A percentile compares a stretch with the other conserved stretches of the same genome.
These are phyloP conservation scores for Plectropomus leopardus DNA, from an alignment of 2,113 vertebrate species.

Conservation along the genomic window DNA sequence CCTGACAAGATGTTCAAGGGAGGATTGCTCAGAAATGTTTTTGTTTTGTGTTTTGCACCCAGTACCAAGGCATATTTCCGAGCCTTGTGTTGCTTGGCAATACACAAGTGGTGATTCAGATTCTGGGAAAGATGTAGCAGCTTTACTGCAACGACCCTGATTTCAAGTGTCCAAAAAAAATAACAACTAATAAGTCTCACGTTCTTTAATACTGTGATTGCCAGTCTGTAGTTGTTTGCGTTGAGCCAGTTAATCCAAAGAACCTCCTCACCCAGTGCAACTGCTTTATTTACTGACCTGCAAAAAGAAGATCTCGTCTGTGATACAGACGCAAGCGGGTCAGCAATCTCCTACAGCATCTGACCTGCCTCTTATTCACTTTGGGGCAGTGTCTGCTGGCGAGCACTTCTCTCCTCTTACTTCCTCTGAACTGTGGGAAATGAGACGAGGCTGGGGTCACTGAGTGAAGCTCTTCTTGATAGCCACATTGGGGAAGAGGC, in stretches of 20 bases:
- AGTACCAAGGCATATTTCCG: constrained; percentile 38
- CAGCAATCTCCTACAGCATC: constrained; percentile 37
- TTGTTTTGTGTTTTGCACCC: constrained; percentile 31
- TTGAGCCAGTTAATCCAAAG: constrained; percentile 42
- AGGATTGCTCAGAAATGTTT: constrained; percentile 29
- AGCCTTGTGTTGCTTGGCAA: constrained; percentile 47
- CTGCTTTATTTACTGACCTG: constrained; percentile 32
- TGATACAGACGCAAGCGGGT: constrained; percentile 28
- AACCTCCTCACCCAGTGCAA: constrained; percentile 12
- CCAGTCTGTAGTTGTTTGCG: constrained; percentile 38
- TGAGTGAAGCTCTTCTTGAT: constrained; percentile 99
- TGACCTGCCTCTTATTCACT: constrained; percentile 40
- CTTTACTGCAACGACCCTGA: constrained; percentile 55
- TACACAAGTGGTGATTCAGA: constrained; percentile 42
- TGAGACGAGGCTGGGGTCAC: constrained; percentile 79
- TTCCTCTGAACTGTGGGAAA: constrained; percentile 24
- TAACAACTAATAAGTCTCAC: constrained; percentile 8
- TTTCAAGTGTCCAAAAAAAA: constrained; percentile 39
- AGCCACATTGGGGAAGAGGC: constrained; percentile 91
- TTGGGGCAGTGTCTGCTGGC: constrained; percentile 50
- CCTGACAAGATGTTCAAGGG: constrained; percentile 19
- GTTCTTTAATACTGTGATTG: constrained; percentile 25
- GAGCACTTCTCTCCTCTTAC: constrained; percentile 36
- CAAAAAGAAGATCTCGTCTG: constrained; percentile 28
- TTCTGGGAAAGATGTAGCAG: constrained; percentile 45